Percentiles rank a stretch among this genome's conserved stretches.
Conservation (phyloP, 1,140 invertebrate species). For the Drosophila repletoides region DNA sequence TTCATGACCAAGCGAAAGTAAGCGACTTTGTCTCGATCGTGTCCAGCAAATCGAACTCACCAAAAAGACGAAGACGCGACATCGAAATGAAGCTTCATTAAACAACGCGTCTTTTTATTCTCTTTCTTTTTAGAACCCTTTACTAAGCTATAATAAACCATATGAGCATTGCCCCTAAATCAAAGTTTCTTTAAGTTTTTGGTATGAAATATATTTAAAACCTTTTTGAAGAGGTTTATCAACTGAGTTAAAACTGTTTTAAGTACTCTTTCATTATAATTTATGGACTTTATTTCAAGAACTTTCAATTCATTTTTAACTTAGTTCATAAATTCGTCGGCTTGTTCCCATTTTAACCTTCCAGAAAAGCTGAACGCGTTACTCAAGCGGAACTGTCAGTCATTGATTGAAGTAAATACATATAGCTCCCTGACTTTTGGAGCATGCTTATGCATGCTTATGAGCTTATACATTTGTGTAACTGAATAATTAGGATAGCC, state of each 20-base stretch:
- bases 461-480: conserved; percentile 45
- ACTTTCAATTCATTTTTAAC: not conserved
- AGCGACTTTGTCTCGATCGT: conserved; percentile 79
- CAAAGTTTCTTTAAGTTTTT: no score
- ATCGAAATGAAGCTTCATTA: conserved; percentile 32
- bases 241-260: no score
- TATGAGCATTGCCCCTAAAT: no score
- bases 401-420: not conserved
- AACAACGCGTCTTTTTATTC: not conserved
- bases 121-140: no score
- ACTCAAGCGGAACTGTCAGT: conserved; percentile 41
- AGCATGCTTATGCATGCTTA: conserved; percentile 56
- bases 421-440: not conserved
- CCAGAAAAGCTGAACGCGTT: conserved; percentile 64
- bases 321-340: conserved; percentile 20
- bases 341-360: not conserved
- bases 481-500: conserved; percentile 37
- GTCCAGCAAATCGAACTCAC: conserved; percentile 71
- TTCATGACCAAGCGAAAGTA: conserved; percentile 81
- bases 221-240: no score
- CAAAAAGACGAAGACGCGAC: conserved; percentile 29
- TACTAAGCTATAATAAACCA: no score
- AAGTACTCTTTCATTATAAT: no score
- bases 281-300: not conserved
- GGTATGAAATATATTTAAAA: no score